A percentile compares a stretch with the other conserved stretches of the same genome.
Conservation (phyloP, 2,797 vertebrate genomes). For the Karalla daura region DNA sequence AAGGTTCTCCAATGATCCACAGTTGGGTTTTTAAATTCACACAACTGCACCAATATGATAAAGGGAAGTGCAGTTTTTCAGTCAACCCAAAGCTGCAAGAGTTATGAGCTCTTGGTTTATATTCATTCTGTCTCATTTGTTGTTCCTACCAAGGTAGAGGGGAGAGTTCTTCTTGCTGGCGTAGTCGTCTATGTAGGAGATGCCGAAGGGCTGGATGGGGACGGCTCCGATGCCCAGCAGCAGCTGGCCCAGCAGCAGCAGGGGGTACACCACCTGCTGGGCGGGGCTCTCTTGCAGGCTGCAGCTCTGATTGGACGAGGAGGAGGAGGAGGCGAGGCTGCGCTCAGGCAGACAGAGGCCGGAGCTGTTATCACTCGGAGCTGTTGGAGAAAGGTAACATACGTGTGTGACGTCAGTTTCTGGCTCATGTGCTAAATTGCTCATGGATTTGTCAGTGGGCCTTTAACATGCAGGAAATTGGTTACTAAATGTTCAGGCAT, state of each 20-base stretch:
- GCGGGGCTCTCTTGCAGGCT: constrained; percentile 4
- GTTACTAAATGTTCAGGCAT: too few relatives aligned
- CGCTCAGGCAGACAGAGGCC: constrained; percentile 68
- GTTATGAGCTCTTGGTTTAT: too few relatives aligned
- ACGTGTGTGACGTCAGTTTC: not conserved
- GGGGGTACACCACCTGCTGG: constrained; percentile 78
- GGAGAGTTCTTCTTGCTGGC: constrained; percentile 92
- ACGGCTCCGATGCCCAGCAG: constrained; percentile 90
- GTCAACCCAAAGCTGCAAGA: too few relatives aligned
- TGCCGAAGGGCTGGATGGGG: constrained; percentile 96
- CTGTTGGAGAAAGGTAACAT: constrained; percentile 51
- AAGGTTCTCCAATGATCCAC: too few relatives aligned
- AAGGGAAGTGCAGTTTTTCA: too few relatives aligned
- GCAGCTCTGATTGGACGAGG: constrained; percentile 72
- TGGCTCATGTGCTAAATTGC: not conserved
- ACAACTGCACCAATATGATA: too few relatives aligned
- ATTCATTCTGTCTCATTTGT: too few relatives aligned
- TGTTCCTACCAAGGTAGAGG: constrained; percentile 88
- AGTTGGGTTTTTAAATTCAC: too few relatives aligned
- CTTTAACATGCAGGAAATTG: too few relatives aligned
- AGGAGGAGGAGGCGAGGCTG: not conserved
- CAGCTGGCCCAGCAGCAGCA: constrained; percentile 89
- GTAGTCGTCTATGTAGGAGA: constrained; percentile 96
- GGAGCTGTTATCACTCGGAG: constrained; percentile 50
- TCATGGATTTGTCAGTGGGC: too few relatives aligned